Base-by-base conservation (phyloP, 2,797 vertebrate species). In the Pogonophryne albipinna region DNA sequence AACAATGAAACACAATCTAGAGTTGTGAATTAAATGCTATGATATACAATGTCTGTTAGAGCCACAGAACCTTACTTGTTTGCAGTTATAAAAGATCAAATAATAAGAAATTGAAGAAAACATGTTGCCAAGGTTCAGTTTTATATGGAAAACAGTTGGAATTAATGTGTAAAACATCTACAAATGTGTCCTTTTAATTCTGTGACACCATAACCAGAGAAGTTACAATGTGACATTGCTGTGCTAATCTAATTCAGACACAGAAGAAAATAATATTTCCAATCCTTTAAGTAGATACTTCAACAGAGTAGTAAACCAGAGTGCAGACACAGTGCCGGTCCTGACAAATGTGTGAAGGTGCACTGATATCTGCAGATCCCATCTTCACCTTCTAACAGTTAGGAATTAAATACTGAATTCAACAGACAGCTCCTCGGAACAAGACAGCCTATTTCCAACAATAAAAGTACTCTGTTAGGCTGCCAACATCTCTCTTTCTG, bases 401-500 rank as follows among this genome's bases (percentile, higher is more conserved):
- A n/a, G 74, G 51, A 9, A 70, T 65, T n/a, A 81, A 81, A 77
- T 57, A 77, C 34, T 55, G 46, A 66, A 59, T 73, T 55, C 3
- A 67, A 68, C 45, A 60, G 20, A 82, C 60, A 44, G 23, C n/a
- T 38, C 61, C 42, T 66, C 53, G n/a, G 42, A 53, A 78, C 66
- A 75, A 64, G 14, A 71, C 19, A 57, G 56, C 17, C 65, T 67
- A 14, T 42, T 71, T 41, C 34, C n/a, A 41, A 57, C 34, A 71
- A 57, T 46, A 87, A 44, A 41, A 51, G 60, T 13, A 45, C 60
- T 72, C 27, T 55, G 52, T 85, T 82, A 95, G 23, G 89, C 93
- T 68, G 89, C 79, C 79, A 94, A 67, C 91, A 94, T 94, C 84
- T 94, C 91, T 85, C 80, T 84, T 23, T 84, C 85, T 44, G 70